Evolutionary conservation across 2,888 invertebrate species (phyloP).

Genomic region (Mesorhabditis sp.): DNA sequence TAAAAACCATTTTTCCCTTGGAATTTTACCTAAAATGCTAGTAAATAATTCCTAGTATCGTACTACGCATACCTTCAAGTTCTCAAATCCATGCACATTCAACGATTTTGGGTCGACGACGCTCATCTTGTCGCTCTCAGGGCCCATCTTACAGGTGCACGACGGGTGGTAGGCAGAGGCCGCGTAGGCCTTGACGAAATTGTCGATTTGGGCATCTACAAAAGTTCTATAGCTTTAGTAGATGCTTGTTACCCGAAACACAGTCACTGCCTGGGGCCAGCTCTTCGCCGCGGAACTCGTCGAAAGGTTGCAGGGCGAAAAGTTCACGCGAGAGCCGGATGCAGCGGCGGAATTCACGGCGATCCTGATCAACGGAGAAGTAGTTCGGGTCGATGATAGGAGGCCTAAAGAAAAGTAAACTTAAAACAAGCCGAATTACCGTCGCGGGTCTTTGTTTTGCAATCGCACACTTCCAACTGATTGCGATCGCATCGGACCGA

Average conservation of each 20-base stretch:
- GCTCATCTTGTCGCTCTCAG: constrained; percentile 60
- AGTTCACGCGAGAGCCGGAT: constrained; percentile 49
- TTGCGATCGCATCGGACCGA: constrained; percentile 72
- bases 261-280: constrained; percentile 52
- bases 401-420: constrained; percentile 61
- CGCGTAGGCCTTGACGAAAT: constrained; percentile 45
- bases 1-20: not conserved
- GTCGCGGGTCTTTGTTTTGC: constrained; percentile 72
- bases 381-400: constrained; percentile 89
- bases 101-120: constrained; percentile 70
- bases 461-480: constrained; percentile 78
- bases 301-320: constrained; percentile 52
- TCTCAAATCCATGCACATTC: constrained; percentile 46
- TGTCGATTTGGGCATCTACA: constrained; percentile 56
- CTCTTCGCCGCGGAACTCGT: constrained; percentile 55
- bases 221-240: not conserved
- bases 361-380: constrained; percentile 63
- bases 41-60: not conserved
- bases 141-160: constrained; percentile 74
- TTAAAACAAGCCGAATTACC: not conserved
- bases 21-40: not conserved
- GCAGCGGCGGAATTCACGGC: constrained; percentile 44
- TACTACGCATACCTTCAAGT: constrained; percentile 22
- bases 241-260: constrained; percentile 26
- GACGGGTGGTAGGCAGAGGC: constrained; percentile 75